Percentiles rank a stretch among this genome's conserved stretches.
phyloP scores from a whole-genome alignment of 2,113 vertebrate species.

The Picathartes gymnocephalus region DNA sequence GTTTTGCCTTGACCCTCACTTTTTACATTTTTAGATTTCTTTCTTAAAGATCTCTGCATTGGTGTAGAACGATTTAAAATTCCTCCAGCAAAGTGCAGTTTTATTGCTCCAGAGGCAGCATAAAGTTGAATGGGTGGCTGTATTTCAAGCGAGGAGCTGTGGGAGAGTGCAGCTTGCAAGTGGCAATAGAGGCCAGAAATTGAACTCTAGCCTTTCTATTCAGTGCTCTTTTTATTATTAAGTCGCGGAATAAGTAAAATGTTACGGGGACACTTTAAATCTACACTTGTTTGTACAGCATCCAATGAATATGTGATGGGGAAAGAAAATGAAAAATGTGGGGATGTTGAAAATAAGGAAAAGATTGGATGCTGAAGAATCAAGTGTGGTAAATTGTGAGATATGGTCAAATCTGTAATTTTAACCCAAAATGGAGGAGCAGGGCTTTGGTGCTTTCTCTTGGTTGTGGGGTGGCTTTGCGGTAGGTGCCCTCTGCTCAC shows the following conservation, averaged over 20 bases:
- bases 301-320: conserved; percentile 21
- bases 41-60: conserved; percentile 33
- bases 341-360: neutral
- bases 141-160: conserved; percentile 55
- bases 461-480: neutral
- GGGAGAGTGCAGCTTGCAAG: conserved; percentile 47
- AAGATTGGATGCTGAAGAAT: neutral
- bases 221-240: conserved; percentile 60
- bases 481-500: neutral
- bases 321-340: conserved; percentile 40
- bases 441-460: neutral
- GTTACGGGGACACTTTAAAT: conserved; percentile 51
- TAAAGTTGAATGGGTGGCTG: conserved; percentile 56
- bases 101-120: conserved; percentile 57
- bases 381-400: neutral
- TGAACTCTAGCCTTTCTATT: conserved; percentile 49
- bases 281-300: conserved; percentile 33
- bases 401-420: neutral
- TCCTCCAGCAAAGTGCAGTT: conserved; percentile 26
- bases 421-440: neutral
- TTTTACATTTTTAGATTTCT: neutral
- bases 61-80: conserved; percentile 36
- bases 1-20: neutral
- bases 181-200: conserved; percentile 45
- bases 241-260: conserved; percentile 57